phyloP scores from a whole-genome alignment of 1,140 invertebrate species.

The Pentalonia nigronervosa region DNA sequence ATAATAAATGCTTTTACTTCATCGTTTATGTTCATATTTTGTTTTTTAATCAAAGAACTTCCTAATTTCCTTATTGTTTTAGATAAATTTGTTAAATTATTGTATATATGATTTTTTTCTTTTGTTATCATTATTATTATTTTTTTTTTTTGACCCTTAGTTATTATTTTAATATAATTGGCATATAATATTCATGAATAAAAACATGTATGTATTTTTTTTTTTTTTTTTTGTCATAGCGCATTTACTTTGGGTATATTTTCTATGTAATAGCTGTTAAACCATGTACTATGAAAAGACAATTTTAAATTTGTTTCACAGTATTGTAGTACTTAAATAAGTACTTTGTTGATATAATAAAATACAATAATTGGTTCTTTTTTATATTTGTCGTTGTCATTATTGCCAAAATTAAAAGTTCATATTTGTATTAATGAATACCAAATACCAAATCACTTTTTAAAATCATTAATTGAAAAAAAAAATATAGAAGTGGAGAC shows the following conservation, averaged over 20 bases:
- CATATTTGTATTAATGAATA: neutral
- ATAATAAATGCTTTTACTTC: slow-evolving; percentile 15
- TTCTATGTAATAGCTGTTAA: slow-evolving; percentile 56
- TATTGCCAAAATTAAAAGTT: neutral
- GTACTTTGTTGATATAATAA: slow-evolving; percentile 58
- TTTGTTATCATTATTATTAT: slow-evolving; percentile 53
- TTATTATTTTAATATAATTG: slow-evolving; percentile 43
- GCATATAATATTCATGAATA: slow-evolving; percentile 51
- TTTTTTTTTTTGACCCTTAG: slow-evolving; percentile 51
- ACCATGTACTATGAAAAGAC: slow-evolving; percentile 24
- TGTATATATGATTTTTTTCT: slow-evolving; percentile 57
- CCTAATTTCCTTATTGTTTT: slow-evolving; percentile 56
- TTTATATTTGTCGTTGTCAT: slow-evolving; percentile 28
- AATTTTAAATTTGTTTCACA: slow-evolving; percentile 43
- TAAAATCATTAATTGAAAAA: no score
- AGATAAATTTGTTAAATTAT: slow-evolving; percentile 57
- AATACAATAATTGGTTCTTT: slow-evolving; percentile 56
- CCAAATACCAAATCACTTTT: no score
- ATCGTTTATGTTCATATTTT: slow-evolving; percentile 45
- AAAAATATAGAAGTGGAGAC: no score
- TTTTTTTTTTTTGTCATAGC: slow-evolving; percentile 42
- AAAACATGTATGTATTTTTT: slow-evolving; percentile 46
- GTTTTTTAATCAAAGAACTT: slow-evolving; percentile 57
- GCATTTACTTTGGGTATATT: slow-evolving; percentile 57
- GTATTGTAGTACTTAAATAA: slow-evolving; percentile 49